Base-by-base conservation (phyloP, 2,888 invertebrate species). In the Balanococcus diminutus region DNA sequence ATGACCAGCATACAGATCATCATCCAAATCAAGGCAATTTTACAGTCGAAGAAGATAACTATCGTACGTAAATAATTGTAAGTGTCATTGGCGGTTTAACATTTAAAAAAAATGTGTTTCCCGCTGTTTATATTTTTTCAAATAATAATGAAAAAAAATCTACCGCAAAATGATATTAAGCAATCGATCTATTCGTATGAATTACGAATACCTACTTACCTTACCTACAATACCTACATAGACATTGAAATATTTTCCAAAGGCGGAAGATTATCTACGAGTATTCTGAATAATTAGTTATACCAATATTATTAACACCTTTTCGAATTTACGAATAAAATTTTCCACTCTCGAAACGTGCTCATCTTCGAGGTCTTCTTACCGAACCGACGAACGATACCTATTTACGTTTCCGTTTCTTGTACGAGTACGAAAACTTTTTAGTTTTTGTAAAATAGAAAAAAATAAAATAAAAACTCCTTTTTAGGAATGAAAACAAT, bases 241-340 rank as follows among this genome's bases (percentile, higher is more conserved):
- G 56, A 8, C 56, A 56, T 56, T 56, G 28, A 67, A 67, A 14
- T 67, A 67, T 28, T 67, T 67, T 67, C 16, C 16, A 11, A 67
- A 67, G 16, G 28, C 67, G 67, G 67, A 67, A 67, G 67, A 67
- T 67, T n/a, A n/a, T n/a, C n/a, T n/a, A n/a, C 8, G 67, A 67
- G 28, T 61, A 25, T 25, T 5, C 11, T 61, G 25, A 61, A 25
- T 61, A 67, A 67, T 67, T 61, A 67, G 28, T 67, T 67, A 67
- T 16, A 14, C 14, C 28, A 14, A 28, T 28, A 28, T 28, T 28
- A 28, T 28, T 25, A 67, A 28, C 67, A 67, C 67, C 28, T 67
- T 28, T 11, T 28, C 67, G 28, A 67, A 67, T 28, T 11, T 67
- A 28, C 19, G 14, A 11, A 4, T 11, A 28, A 67, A 67, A 67